These are phyloP conservation scores for Coenonympha glycerion DNA, from an alignment of 2,888 invertebrate genomes.

Conservation along the genomic window DNA sequence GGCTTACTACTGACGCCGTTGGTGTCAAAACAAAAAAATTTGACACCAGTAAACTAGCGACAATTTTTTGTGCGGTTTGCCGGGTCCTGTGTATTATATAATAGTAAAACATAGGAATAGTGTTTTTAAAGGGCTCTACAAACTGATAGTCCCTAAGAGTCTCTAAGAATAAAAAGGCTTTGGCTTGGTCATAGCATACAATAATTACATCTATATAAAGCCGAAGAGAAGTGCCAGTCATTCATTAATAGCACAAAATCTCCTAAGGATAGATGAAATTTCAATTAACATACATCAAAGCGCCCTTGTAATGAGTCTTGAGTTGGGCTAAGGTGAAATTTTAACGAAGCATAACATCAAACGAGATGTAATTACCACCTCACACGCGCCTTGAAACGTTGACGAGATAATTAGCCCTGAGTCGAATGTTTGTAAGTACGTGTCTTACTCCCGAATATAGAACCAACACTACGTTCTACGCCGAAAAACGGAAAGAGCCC, in stretches of 20 bases:
- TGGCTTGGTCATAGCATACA: too few relatives aligned
- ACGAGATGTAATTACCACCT: constrained; percentile 56
- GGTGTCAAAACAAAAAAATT: too few relatives aligned
- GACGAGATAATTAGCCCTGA: constrained; percentile 60
- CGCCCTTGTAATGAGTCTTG: constrained; percentile 51
- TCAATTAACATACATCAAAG: constrained; percentile 60
- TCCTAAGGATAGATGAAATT: constrained; percentile 12
- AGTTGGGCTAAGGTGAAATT: constrained; percentile 51
- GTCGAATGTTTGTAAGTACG: constrained; percentile 40
- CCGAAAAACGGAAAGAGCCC: too few relatives aligned
- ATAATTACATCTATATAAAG: too few relatives aligned
- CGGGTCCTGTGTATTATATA: too few relatives aligned
- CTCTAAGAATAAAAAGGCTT: too few relatives aligned
- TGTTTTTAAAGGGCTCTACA: too few relatives aligned
- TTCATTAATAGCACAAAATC: background rate
- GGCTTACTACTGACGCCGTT: too few relatives aligned
- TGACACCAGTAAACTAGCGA: too few relatives aligned
- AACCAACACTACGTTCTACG: background rate
- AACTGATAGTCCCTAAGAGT: too few relatives aligned
- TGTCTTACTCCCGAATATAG: background rate
- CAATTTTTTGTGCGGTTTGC: too few relatives aligned
- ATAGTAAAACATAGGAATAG: too few relatives aligned
- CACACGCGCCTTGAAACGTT: constrained; percentile 40
- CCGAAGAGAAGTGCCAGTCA: background rate
- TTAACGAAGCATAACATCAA: constrained; percentile 58